A percentile compares a stretch with the other conserved stretches of the same genome.
phyloP scores from a whole-genome alignment of 2,797 vertebrate species.

The Myotis planiceps region DNA sequence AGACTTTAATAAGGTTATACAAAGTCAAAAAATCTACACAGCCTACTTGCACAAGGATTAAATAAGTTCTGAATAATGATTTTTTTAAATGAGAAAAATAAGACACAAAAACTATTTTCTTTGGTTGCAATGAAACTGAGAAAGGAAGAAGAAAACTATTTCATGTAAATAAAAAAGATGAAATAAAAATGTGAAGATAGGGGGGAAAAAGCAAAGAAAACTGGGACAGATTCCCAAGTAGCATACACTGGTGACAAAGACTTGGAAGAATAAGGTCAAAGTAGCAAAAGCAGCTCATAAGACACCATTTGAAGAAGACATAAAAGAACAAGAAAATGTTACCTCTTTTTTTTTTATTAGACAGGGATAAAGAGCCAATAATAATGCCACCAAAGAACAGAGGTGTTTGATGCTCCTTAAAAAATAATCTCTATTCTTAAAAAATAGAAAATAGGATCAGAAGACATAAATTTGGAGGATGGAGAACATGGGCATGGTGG shows the following conservation, averaged over 20 bases:
- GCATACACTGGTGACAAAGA: background rate
- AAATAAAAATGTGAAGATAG: conserved; percentile 29
- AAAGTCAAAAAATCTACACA: background rate
- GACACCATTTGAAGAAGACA: background rate
- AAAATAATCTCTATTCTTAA: background rate
- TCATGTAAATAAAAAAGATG: conserved; percentile 31
- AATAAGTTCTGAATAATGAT: background rate
- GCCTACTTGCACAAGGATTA: background rate
- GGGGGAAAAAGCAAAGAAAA: background rate
- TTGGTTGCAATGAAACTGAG: background rate
- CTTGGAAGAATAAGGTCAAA: background rate
- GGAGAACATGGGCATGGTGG: background rate
- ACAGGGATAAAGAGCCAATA: background rate
- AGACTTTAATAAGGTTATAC: background rate
- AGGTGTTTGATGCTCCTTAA: background rate
- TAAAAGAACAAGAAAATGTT: background rate
- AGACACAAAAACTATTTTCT: background rate
- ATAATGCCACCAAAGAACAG: background rate
- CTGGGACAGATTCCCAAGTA: background rate
- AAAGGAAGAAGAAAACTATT: background rate
- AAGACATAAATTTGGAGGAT: background rate
- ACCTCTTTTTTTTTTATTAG: background rate
- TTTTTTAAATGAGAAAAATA: background rate
- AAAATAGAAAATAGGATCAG: background rate
- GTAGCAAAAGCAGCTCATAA: background rate